A percentile compares a stretch with the other conserved stretches of the same genome.
These are phyloP conservation scores for Amphimedon queenslandica DNA, from an alignment of 37 sponge, comb jelly and placozoan species.

Conservation along the genomic window DNA sequence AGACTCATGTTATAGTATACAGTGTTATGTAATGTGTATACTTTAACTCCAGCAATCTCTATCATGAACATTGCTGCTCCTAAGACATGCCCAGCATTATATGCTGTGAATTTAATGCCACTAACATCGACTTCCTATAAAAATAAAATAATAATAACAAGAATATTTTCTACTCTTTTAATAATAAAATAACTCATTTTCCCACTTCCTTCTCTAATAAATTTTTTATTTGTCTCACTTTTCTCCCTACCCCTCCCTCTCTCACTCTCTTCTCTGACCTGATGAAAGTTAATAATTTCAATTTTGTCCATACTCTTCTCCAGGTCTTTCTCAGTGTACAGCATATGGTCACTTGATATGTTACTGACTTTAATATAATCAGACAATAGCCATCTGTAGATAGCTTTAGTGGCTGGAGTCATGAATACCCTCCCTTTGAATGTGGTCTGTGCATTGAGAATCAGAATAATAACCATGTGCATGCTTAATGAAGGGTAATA, in stretches of 20 bases:
- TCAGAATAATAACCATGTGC: too few relatives aligned
- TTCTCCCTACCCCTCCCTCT: too few relatives aligned
- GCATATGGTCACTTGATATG: constrained; percentile 87
- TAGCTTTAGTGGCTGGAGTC: constrained; percentile 99
- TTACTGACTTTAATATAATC: constrained; percentile 99
- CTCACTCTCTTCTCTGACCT: constrained; percentile 55
- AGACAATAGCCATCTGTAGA: constrained; percentile 98
- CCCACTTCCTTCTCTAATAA: too few relatives aligned
- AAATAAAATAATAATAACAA: neutral
- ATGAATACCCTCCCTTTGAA: constrained; percentile 96
- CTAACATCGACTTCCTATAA: constrained; percentile 87
- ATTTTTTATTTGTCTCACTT: too few relatives aligned
- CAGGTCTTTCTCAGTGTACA: constrained; percentile 95
- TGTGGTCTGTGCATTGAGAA: constrained; percentile 61
- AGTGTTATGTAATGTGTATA: too few relatives aligned
- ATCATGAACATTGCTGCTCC: constrained; percentile 99
- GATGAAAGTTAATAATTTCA: constrained; percentile 95
- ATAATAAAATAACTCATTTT: too few relatives aligned
- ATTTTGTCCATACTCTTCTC: constrained; percentile 96
- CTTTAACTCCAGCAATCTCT: constrained; percentile 98
- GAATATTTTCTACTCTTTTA: too few relatives aligned
- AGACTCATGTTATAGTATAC: too few relatives aligned
- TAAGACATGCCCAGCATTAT: constrained; percentile 96
- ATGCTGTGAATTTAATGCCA: constrained; percentile 94
- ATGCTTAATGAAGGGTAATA: too few relatives aligned